These are phyloP conservation scores for Trachemys scripta DNA, from an alignment of 2,113 vertebrate genomes.

Conservation along the genomic window DNA sequence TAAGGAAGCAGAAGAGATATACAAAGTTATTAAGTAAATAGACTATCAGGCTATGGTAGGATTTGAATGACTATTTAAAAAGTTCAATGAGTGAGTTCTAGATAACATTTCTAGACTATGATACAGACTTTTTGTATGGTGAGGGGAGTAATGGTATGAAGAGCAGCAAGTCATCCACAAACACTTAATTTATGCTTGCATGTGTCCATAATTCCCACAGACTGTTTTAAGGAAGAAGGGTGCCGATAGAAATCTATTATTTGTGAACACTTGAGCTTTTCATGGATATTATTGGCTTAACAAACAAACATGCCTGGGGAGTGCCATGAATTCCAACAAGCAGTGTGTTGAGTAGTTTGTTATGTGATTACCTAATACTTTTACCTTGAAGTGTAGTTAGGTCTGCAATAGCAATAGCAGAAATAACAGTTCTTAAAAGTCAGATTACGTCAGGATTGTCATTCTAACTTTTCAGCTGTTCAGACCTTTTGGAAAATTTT, in stretches of 20 bases:
- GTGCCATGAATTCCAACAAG: not conserved
- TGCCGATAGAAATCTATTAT: not conserved
- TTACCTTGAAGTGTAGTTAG: not conserved
- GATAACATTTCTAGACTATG: not conserved
- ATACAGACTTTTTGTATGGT: not conserved
- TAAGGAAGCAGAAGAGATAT: not conserved
- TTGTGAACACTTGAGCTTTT: not conserved
- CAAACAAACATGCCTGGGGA: not conserved
- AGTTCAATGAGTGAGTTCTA: not conserved
- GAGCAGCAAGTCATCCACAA: not conserved
- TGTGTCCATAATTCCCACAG: not conserved
- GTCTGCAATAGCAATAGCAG: not conserved
- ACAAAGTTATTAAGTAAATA: not conserved
- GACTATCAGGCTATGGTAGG: not conserved
- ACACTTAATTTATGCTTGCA: not conserved
- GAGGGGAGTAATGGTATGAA: accelerated
- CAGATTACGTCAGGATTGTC: not conserved
- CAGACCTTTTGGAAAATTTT: not conserved
- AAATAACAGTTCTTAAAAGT: not conserved
- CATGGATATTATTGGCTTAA: accelerated
- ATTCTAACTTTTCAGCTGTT: not conserved
- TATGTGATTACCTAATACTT: not conserved
- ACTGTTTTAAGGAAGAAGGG: not conserved
- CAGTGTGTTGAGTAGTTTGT: not conserved
- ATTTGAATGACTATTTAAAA: not conserved